Evolutionary conservation across 2,888 invertebrate genomes (phyloP), one percentile per base, ranked within the genome.

Genomic region (Euproctis similis): DNA sequence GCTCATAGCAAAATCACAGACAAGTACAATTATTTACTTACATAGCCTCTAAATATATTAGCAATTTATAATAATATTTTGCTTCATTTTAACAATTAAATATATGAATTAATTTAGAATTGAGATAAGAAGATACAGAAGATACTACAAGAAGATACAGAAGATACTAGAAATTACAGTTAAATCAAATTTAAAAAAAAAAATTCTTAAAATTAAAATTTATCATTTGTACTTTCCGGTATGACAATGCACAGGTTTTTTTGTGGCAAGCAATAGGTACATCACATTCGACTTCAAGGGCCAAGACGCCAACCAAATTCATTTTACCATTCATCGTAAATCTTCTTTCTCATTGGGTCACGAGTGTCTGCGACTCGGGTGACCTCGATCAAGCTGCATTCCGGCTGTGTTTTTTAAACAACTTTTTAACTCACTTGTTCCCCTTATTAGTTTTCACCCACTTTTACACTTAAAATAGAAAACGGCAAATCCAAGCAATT

Each of bases 351-450:
- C 65, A 75, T 59, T 78, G 66, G 81, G 80, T 74, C 82, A 72
- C 65, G 62, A 67, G 62, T 59, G 61, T 46, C 57, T 46, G 42
- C 42, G 64, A 46, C 68, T 25, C 55, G 55, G 59, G 54, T 65
- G 80, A 71, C 82, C 82, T 80, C 80, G 68, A 75, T 80, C 59
- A 55, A 66, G 58, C 61, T 59, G 59, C 55, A 78, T 76, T 78
- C 76, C 74, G 70, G 45, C 42, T 31, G 33, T 33, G 30, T 39
- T 47, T 38, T 38, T 65, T 62, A 64, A 51, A 55, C 63, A 57
- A 52, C 55, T 53, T 56, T 50, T 56, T 65, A 59, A 57, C 49
- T 46, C 58, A 59, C 62, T 56, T 43, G 53, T 61, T 65, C 60
- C 62, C 54, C 61, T 60, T 46, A 43, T 46, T 53, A 53, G 40